Conservation (phyloP, 2,113 vertebrate genomes). For the Mobula hypostoma region DNA sequence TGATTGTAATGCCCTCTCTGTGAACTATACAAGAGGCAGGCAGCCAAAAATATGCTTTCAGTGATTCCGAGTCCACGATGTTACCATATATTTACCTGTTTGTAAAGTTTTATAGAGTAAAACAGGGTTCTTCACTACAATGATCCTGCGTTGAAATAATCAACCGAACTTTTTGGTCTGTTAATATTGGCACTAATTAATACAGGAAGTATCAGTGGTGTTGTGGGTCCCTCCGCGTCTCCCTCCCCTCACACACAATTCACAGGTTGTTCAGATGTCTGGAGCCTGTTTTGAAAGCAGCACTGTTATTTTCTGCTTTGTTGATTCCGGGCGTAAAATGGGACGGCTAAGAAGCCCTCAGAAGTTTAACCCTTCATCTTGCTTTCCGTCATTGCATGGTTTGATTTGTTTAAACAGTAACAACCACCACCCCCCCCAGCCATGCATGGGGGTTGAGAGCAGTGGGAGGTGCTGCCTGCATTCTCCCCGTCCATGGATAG, state of each 20-base stretch:
- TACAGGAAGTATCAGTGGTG: background rate
- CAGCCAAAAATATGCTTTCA: slow-evolving; percentile 28
- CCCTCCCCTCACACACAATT: background rate
- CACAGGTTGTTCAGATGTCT: slow-evolving; percentile 11
- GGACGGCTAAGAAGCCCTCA: background rate
- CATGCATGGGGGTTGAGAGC: too few species aligned
- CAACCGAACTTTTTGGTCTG: background rate
- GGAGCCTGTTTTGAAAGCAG: background rate
- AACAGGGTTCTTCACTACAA: background rate
- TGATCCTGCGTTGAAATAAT: background rate
- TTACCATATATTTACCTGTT: slow-evolving; percentile 24
- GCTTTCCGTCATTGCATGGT: background rate
- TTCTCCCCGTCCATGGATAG: background rate
- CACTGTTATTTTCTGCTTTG: background rate
- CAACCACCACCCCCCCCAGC: background rate
- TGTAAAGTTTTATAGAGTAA: background rate
- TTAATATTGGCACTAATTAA: background rate
- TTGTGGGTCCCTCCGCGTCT: background rate
- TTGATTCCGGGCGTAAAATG: background rate
- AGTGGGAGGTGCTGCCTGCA: background rate
- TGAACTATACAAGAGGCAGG: slow-evolving; percentile 21
- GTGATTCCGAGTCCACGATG: background rate
- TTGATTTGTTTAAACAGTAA: background rate
- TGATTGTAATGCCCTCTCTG: slow-evolving; percentile 27
- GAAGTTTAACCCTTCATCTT: background rate